Evolutionary conservation across 2,113 vertebrate species (phyloP).

Genomic region (crab-eating macaque (Macaca fascicularis)): DNA sequence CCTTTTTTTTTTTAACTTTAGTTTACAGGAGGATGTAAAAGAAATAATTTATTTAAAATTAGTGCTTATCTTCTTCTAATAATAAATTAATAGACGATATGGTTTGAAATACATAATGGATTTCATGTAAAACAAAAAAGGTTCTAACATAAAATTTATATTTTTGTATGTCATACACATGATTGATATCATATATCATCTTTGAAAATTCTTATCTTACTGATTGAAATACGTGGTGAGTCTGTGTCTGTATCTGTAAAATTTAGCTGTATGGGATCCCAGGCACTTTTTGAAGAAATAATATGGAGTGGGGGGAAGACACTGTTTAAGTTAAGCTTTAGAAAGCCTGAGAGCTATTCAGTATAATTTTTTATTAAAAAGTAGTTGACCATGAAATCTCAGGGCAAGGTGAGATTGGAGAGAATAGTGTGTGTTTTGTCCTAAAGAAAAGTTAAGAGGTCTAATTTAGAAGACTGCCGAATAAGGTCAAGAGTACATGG

Average conservation of each 20-base stretch:
- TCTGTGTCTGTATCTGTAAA: not conserved
- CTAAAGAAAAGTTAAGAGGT: not conserved
- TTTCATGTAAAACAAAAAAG: not conserved
- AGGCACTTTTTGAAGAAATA: not conserved
- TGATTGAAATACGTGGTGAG: not conserved
- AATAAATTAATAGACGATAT: not conserved
- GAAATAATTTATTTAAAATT: constrained; percentile 17
- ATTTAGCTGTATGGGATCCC: not conserved
- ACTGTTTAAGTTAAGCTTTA: not conserved
- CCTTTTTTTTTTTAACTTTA: not conserved
- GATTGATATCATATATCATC: not conserved
- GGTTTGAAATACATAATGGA: not conserved
- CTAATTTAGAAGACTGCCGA: not conserved
- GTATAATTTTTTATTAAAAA: not conserved
- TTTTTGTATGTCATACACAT: not conserved
- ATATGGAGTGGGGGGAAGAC: not conserved
- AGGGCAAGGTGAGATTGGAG: not conserved
- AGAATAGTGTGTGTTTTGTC: not conserved
- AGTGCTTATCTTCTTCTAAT: not conserved
- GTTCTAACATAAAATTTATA: not conserved
- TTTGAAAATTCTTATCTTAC: constrained; percentile 7
- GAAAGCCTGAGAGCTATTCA: not conserved
- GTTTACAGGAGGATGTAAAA: not conserved
- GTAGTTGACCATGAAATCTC: not conserved
- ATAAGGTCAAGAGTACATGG: not conserved